These are phyloP conservation scores for Mungos mungo DNA, from an alignment of 2,113 vertebrate genomes.

Conservation along the genomic window DNA sequence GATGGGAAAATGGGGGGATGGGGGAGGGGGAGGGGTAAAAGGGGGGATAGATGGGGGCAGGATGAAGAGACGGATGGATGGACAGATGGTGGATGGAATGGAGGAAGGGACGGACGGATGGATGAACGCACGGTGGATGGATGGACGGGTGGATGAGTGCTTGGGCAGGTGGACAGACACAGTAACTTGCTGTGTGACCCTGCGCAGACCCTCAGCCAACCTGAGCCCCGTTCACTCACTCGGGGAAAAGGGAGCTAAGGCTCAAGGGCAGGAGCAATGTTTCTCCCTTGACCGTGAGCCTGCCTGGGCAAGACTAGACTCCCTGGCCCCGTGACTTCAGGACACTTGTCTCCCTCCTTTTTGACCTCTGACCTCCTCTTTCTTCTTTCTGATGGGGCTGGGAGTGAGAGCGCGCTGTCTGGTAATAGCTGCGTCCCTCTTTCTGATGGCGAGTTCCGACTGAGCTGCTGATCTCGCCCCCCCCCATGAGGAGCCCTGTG, in stretches of 20 bases:
- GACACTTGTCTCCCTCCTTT: neutral
- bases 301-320: neutral
- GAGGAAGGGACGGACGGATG: neutral
- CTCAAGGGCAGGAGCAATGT: neutral
- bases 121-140: fast-evolving
- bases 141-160: neutral
- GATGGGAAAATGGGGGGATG: too few relatives aligned
- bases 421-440: neutral
- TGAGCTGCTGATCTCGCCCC: neutral
- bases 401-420: neutral
- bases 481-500: neutral
- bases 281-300: too few relatives aligned
- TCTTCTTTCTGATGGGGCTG: neutral
- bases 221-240: neutral
- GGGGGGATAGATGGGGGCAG: neutral
- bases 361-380: neutral
- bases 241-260: neutral
- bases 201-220: neutral
- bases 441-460: neutral
- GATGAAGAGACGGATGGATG: too few relatives aligned
- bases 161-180: fast-evolving
- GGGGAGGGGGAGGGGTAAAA: too few relatives aligned
- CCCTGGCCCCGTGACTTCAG: neutral
- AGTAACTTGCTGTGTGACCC: neutral
- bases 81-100: too few relatives aligned